Evolutionary conservation across 2,888 invertebrate genomes (phyloP).

Genomic region (Prosopocoilus inquinatus): DNA sequence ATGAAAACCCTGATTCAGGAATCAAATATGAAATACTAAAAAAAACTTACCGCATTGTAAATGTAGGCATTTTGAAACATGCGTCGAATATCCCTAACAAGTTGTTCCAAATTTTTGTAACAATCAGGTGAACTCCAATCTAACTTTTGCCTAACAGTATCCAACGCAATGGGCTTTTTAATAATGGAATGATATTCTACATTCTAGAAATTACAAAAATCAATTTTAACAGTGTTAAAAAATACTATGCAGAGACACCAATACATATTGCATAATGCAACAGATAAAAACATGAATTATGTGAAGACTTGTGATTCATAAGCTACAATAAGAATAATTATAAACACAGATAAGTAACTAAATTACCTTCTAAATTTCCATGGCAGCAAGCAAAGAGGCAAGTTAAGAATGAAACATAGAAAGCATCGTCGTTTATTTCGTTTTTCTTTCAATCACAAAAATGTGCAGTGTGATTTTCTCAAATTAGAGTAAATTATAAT

Average conservation of each 20-base stretch:
- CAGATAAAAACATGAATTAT: no score
- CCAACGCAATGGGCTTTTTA: conserved; percentile 80
- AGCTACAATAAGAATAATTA: no score
- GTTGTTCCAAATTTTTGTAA: conserved; percentile 72
- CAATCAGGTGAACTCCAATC: conserved; percentile 70
- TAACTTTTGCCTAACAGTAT: conserved; percentile 76
- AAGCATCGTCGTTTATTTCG: no score
- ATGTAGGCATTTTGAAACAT: conserved; percentile 86
- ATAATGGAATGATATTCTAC: conserved; percentile 69
- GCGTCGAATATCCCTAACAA: conserved; percentile 77
- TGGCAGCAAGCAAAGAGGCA: no score
- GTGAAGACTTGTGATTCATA: no score
- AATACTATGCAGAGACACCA: neutral
- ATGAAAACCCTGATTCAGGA: neutral
- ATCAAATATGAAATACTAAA: neutral
- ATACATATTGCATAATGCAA: no score
- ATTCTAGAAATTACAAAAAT: conserved; percentile 52
- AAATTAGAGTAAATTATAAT: no score
- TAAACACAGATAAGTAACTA: no score
- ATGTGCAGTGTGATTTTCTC: no score
- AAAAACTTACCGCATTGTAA: conserved; percentile 73
- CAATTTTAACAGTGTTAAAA: neutral
- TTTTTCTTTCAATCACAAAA: no score
- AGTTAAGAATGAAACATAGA: no score
- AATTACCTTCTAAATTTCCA: no score